Base-by-base conservation (phyloP, 2,888 invertebrate genomes). In the Agonum fuliginosum region DNA sequence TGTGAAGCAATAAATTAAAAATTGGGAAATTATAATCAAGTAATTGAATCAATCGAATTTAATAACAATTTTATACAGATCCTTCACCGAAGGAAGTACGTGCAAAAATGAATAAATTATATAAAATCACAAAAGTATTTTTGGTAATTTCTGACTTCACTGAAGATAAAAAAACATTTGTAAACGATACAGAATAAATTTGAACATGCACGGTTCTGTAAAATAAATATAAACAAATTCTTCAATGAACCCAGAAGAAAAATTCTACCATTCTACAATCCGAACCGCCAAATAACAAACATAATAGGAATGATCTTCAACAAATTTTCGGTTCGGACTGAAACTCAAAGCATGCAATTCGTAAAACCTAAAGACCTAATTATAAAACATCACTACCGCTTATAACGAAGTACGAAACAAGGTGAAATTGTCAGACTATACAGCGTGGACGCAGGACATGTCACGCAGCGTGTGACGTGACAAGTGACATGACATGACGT, bases 301-400 rank as follows among this genome's bases (percentile, higher is more conserved):
- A n/a, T n/a, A 12, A 37, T 5, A n/a, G n/a, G 54, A 54, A 54
- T 54, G 54, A 24, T 37, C 12, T 37, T 37, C 37, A n/a, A 37
- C 37, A 37, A 3, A 10, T 22, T 54, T 54, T 24, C 22, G 22
- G 54, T 20, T 54, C 12, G 58, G 5, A 30, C 10, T 62, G 10
- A 24, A 3, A n/a, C 22, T 14, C 12, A n/a, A 30, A 62, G 58
- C 58, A 62, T 62, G 58, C 58, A 62, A 30, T 30, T 22, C 17
- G 34, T 62, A 62, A 62, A 62, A 62, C 30, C 34, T 62, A 62
- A 24, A 48, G 19, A 62, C 30, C 34, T 62, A 62, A 46, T 62
- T 17, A 8, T 62, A 62, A 46, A 10, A 62, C 58, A 22, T 51
- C 22, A 51, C 22, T 62, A 17, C 30, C 58, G 30, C 19, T 62